These are phyloP conservation scores for Chaetophractus vellerosus DNA, from an alignment of 2,797 vertebrate species.

Conservation along the genomic window DNA sequence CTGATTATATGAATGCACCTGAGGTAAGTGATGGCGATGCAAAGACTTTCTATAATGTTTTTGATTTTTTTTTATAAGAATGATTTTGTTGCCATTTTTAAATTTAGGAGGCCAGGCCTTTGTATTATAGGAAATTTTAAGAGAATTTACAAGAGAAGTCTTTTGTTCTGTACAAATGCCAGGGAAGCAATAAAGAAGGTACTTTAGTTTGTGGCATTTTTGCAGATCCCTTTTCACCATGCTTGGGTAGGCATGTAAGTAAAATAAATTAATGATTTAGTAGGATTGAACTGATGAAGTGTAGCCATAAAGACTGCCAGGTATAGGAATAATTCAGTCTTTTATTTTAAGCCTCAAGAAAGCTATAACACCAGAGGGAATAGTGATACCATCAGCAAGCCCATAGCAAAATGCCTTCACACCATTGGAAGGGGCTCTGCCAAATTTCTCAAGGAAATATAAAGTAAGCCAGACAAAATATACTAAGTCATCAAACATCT, in stretches of 20 bases:
- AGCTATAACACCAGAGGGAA: slow-evolving; percentile 56
- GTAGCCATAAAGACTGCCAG: slow-evolving; percentile 55
- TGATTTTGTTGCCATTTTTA: slow-evolving; percentile 56
- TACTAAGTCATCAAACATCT: slow-evolving; percentile 66
- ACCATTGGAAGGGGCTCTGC: slow-evolving; percentile 65
- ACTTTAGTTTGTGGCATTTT: slow-evolving; percentile 61
- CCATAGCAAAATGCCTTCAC: slow-evolving; percentile 50
- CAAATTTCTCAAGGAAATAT: slow-evolving; percentile 79
- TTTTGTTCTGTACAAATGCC: slow-evolving; percentile 1
- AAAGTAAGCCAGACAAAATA: slow-evolving; percentile 81
- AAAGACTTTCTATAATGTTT: not conserved
- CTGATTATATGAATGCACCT: not conserved
- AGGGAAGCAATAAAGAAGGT: not conserved
- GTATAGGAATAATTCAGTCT: slow-evolving; percentile 45
- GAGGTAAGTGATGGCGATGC: not conserved
- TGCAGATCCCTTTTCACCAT: slow-evolving; percentile 45
- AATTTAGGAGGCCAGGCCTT: not conserved
- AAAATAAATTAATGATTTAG: slow-evolving; percentile 75
- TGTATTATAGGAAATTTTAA: slow-evolving; percentile 53
- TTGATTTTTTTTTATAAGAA: not conserved
- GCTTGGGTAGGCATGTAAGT: not conserved
- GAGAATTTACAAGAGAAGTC: slow-evolving; percentile 39
- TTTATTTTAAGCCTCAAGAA: slow-evolving; percentile 57
- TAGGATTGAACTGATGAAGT: slow-evolving; percentile 41
- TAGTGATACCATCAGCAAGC: slow-evolving; percentile 33